Conservation (phyloP, 2,888 invertebrate genomes). For the Drosophila kokeensis region DNA sequence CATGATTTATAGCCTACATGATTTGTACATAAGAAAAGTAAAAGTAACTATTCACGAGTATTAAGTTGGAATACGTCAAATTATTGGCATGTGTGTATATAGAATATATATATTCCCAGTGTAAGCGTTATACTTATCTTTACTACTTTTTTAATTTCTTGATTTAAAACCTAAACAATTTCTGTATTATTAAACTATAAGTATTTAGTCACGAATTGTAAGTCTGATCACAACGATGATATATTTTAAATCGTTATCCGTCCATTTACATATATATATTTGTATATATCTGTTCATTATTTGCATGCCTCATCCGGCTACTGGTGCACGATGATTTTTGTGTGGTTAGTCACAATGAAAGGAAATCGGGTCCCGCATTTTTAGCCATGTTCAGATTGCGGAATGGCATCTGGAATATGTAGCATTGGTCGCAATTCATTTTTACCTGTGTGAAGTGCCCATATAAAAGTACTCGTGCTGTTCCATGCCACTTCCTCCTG, state of each 20-base stretch:
- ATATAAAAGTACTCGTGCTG: constrained; percentile 6
- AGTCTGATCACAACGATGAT: background rate
- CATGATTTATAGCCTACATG: too few relatives aligned
- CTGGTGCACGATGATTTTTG: constrained; percentile 1
- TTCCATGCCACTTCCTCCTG: constrained; percentile 10
- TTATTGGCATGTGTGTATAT: background rate
- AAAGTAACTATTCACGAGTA: background rate
- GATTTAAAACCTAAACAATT: background rate
- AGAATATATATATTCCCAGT: background rate
- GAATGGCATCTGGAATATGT: constrained; percentile 58
- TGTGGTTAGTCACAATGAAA: constrained; percentile 19
- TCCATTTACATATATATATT: too few relatives aligned
- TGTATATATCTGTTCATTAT: background rate
- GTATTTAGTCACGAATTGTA: background rate
- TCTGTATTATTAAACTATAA: background rate
- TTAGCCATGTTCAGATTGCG: constrained; percentile 20
- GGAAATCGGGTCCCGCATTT: constrained; percentile 18
- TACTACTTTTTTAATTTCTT: background rate
- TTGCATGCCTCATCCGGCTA: background rate
- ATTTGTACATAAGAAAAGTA: too few relatives aligned
- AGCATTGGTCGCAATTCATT: constrained; percentile 47
- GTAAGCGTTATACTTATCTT: background rate
- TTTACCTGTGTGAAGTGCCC: constrained; percentile 51
- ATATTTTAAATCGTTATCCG: background rate
- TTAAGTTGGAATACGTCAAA: background rate